phyloP scores from a whole-genome alignment of 53 echinoderm and acorn worm genomes.

The Astropecten irregularis region DNA sequence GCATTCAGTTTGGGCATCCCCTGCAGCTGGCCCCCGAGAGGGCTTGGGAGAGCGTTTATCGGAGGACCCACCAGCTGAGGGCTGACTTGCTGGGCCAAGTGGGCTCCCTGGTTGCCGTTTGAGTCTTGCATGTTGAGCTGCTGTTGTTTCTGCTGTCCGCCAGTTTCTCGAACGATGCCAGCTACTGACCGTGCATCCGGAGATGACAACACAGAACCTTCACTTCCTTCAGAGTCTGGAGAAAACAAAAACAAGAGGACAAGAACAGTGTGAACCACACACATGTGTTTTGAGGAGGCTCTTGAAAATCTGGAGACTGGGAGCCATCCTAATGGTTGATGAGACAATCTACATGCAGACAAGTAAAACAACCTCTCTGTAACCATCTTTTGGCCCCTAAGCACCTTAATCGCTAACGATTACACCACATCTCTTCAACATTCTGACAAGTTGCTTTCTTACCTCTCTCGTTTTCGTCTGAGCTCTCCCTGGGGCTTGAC shows the following conservation, averaged over 20 bases:
- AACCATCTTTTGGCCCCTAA: too few relatives aligned
- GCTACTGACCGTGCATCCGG: conserved; percentile 54
- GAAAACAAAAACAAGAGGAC: not conserved
- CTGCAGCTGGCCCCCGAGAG: not conserved
- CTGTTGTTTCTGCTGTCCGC: conserved; percentile 37
- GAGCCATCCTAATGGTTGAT: too few relatives aligned
- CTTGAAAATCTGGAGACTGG: too few relatives aligned
- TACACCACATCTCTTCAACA: too few relatives aligned
- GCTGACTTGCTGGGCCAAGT: not conserved
- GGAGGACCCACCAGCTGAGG: not conserved
- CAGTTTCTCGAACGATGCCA: conserved; percentile 13
- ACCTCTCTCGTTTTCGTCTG: conserved; percentile 96
- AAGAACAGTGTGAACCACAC: too few relatives aligned
- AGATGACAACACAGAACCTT: conserved; percentile 69
- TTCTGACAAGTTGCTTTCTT: too few relatives aligned
- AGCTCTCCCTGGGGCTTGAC: conserved; percentile 87
- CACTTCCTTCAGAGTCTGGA: conserved; percentile 96
- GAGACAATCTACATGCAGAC: too few relatives aligned
- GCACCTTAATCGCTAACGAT: too few relatives aligned
- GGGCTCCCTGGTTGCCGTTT: conserved; percentile 1
- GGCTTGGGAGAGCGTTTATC: not conserved
- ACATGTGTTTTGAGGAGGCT: too few relatives aligned
- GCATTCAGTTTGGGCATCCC: conserved; percentile 35
- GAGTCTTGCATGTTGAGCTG: conserved; percentile 29
- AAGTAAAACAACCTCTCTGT: too few relatives aligned